Evolutionary conservation across 2,888 invertebrate species (phyloP).

Genomic region (Melieria crassipennis): DNA sequence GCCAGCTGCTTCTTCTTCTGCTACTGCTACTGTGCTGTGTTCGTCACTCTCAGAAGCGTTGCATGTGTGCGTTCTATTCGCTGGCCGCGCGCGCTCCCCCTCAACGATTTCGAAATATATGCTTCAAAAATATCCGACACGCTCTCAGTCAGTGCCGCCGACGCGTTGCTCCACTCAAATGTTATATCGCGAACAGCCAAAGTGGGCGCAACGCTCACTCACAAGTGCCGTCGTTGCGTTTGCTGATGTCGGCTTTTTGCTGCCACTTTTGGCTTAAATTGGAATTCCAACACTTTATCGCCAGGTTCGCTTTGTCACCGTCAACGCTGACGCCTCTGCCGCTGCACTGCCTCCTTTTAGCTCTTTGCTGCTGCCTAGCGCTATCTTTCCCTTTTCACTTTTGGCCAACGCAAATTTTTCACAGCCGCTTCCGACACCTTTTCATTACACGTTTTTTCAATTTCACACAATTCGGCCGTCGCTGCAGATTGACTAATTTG

Average conservation of each 20-base stretch:
- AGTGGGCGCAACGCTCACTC: no score
- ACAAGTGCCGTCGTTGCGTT: conserved; percentile 40
- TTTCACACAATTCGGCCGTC: background rate
- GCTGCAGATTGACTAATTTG: background rate
- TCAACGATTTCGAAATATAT: no score
- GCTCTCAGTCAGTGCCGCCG: no score
- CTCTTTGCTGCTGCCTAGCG: conserved; percentile 2
- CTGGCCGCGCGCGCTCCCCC: no score
- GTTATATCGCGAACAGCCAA: no score
- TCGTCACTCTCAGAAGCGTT: no score
- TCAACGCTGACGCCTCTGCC: conserved; percentile 37
- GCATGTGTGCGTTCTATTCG: no score
- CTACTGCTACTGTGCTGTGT: background rate
- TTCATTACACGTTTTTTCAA: background rate
- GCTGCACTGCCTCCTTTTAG: conserved; percentile 32
- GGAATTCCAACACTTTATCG: conserved; percentile 47
- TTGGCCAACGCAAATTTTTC: background rate
- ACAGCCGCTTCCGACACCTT: background rate
- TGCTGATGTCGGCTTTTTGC: conserved; percentile 54
- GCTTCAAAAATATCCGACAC: no score
- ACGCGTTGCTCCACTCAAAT: no score
- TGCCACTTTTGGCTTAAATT: conserved; percentile 46
- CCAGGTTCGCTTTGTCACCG: no score
- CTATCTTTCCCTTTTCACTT: conserved; percentile 29
- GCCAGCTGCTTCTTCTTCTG: background rate